Evolutionary conservation across 2,797 vertebrate genomes (phyloP), one percentile per base, ranked within the genome.

Genomic region (Xiphophorus birchmanni): DNA sequence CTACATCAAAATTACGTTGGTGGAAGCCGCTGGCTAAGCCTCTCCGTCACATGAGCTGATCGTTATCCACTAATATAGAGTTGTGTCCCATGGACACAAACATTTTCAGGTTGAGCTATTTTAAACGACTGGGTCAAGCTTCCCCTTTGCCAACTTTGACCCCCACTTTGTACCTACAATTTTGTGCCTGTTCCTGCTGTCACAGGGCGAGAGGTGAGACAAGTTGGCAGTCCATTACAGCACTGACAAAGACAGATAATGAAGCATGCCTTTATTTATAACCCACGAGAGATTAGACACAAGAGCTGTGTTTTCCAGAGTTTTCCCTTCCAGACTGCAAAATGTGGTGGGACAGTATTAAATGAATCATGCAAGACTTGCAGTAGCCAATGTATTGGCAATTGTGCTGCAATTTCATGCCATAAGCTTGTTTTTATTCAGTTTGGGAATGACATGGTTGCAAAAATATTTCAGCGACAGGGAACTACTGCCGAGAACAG

Each of bases 311-410:
- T 73, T 81, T 81, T 23, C 32, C 45, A 42, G 56, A 69, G 32
- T 72, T 73, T 76, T 77, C 48, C 67, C 12, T 17, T 52, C 50
- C 54, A 77, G 29, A 47, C 52, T 63, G n/a, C 35, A 81, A 81
- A 77, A 77, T 26, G 32, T 44, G 54, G 69, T 4, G 54, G 71
- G 56, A 77, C 65, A 60, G 37, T 35, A 65, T 60, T 72, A 73
- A 73, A 77, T 44, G n/a, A 63, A 73, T 77, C 75, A 73, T 69
- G 40, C 48, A 58, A 71, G 60, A 71, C 63, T 37, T 45, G 23
- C 54, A 60, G 65, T 63, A 48, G 65, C 35, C 75, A 77, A 44
- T 74, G 67, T 73, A 44, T 54, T 56, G 29, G n/a, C 74, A 75
- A 63, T 52, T 77, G 75, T 42, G 54, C 69, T 71, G 73, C 60